A percentile compares a stretch with the other conserved stretches of the same genome.
phyloP scores from a whole-genome alignment of 1,140 invertebrate genomes.

The Plectrocnemia conspersa region DNA sequence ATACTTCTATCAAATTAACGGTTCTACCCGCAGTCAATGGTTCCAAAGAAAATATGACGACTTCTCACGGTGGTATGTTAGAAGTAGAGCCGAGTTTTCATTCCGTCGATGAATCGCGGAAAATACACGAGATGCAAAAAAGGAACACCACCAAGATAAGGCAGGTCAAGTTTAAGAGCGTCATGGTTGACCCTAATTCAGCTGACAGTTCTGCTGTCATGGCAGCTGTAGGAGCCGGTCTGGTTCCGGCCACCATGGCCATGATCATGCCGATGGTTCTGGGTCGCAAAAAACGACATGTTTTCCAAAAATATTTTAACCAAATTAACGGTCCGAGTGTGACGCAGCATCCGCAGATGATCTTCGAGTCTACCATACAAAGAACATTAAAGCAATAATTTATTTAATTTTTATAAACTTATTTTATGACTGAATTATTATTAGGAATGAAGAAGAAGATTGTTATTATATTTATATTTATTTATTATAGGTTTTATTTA shows the following conservation, averaged over 20 bases:
- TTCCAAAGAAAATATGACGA: constrained; percentile 61
- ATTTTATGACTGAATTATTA: background rate
- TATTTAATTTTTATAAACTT: constrained; percentile 1
- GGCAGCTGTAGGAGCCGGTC: constrained; percentile 69
- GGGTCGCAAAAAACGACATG: constrained; percentile 50
- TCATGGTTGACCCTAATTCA: constrained; percentile 38
- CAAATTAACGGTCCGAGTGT: constrained; percentile 20
- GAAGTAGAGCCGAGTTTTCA: constrained; percentile 67
- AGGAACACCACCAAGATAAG: constrained; percentile 18
- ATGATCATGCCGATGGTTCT: constrained; percentile 73
- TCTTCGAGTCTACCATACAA: constrained; percentile 32
- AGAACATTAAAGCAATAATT: constrained; percentile 26
- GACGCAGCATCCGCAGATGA: constrained; percentile 28
- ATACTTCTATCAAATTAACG: constrained; percentile 61
- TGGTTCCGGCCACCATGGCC: constrained; percentile 73
- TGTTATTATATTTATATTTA: constrained; percentile 1
- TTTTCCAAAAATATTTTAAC: background rate
- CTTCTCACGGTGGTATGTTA: constrained; percentile 67
- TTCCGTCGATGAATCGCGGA: constrained; percentile 59
- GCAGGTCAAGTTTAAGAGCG: constrained; percentile 41
- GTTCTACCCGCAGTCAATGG: constrained; percentile 62
- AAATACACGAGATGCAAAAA: constrained; percentile 8
- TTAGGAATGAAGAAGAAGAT: background rate
- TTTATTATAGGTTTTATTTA: constrained; percentile 1
- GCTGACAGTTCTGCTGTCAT: constrained; percentile 58